phyloP scores from a whole-genome alignment of 2,888 invertebrate species.

The Idaea dimidiata region DNA sequence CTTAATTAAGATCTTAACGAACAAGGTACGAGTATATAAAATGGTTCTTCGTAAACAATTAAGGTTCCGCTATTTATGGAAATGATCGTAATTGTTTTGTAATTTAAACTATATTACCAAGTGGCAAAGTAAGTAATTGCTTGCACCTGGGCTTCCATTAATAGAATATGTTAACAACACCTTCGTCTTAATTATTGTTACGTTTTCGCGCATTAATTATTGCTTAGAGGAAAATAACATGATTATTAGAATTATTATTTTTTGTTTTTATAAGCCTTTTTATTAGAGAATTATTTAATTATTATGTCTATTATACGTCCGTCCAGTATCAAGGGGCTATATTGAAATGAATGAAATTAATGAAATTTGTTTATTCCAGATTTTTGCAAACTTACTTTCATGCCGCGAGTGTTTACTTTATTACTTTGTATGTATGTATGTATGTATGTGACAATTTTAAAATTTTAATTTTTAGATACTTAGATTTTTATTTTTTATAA shows the following conservation, averaged over 20 bases:
- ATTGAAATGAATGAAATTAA: too few species aligned
- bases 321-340: too few species aligned
- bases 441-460: too few species aligned
- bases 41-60: background rate
- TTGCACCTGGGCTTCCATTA: background rate
- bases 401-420: too few species aligned
- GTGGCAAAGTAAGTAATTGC: background rate
- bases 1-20: background rate
- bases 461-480: too few species aligned
- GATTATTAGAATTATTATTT: background rate
- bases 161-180: constrained; percentile 1
- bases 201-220: background rate
- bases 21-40: background rate
- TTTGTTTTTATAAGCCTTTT: too few species aligned
- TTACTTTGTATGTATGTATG: too few species aligned
- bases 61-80: background rate
- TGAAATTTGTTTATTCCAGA: too few species aligned
- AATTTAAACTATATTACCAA: background rate
- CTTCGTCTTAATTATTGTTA: background rate
- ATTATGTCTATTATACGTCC: too few species aligned
- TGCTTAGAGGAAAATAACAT: background rate
- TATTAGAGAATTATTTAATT: too few species aligned
- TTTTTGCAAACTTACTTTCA: too few species aligned
- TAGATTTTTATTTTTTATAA: too few species aligned
- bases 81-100: background rate